Percentiles rank a stretch among this genome's conserved stretches.
phyloP scores from a whole-genome alignment of 53 echinoderm and acorn worm genomes.

The Glandiceps talaboti region DNA sequence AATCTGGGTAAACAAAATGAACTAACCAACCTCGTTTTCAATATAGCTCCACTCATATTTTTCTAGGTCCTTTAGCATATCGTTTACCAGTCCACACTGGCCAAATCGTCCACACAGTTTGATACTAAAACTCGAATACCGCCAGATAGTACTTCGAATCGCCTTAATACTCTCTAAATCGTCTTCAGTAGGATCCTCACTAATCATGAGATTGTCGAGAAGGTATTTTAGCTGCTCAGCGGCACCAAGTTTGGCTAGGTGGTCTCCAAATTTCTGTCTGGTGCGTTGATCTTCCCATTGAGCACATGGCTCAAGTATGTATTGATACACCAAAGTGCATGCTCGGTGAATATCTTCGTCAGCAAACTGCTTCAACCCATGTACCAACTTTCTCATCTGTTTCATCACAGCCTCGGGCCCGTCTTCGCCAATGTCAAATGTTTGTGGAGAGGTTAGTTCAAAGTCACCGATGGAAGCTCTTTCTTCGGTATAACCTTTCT shows the following conservation, averaged over 20 bases:
- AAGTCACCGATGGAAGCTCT: not conserved
- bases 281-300: not conserved
- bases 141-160: not conserved
- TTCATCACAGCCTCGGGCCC: not conserved
- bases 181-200: not conserved
- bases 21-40: not conserved
- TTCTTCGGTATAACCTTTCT: not conserved
- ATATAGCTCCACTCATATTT: too few species aligned
- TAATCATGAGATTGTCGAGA: not conserved
- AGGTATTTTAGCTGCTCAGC: not conserved
- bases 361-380: not conserved
- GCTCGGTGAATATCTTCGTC: not conserved
- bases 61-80: not conserved
- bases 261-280: not conserved
- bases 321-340: not conserved
- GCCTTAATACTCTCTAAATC: not conserved
- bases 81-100: not conserved
- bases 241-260: not conserved
- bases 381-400: not conserved
- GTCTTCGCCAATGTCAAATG: not conserved
- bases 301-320: not conserved
- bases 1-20: too few species aligned
- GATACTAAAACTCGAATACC: not conserved
- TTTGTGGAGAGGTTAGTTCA: not conserved
- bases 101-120: not conserved